These are phyloP conservation scores for Diadumene lineata DNA, from an alignment of 92 coral and sea anemone species.

Conservation along the genomic window DNA sequence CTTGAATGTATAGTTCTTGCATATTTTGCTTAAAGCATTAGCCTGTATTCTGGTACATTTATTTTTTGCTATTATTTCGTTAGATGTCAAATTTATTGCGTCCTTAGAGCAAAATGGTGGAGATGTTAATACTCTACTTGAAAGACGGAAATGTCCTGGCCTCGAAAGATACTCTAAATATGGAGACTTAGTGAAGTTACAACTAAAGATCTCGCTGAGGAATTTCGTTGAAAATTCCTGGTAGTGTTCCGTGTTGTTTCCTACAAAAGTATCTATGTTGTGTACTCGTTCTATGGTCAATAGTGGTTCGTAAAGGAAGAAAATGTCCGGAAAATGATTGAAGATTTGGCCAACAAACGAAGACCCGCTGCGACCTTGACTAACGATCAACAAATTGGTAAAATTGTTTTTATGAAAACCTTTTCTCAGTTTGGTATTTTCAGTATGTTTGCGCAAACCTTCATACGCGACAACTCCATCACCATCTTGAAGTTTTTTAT, in stretches of 20 bases:
- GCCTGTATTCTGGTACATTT: constrained; percentile 8
- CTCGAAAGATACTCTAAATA: constrained; percentile 31
- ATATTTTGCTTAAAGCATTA: not conserved
- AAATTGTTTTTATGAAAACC: not conserved
- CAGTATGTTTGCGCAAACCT: not conserved
- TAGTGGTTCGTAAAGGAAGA: constrained; percentile 54
- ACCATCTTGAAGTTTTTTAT: not conserved
- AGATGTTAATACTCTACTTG: constrained; percentile 28
- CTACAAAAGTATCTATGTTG: constrained; percentile 21
- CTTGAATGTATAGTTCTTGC: constrained; percentile 31
- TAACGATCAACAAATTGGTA: constrained; percentile 41
- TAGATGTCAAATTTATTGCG: not conserved
- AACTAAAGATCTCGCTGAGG: constrained; percentile 29
- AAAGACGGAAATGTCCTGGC: constrained; percentile 37
- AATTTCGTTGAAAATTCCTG: constrained; percentile 13
- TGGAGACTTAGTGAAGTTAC: constrained; percentile 37
- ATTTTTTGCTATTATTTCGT: constrained; percentile 5
- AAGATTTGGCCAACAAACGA: constrained; percentile 60
- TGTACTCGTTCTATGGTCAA: constrained; percentile 9
- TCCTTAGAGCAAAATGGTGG: constrained; percentile 25
- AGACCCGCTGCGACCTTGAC: constrained; percentile 64
- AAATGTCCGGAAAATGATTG: constrained; percentile 33
- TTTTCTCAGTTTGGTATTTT: not conserved
- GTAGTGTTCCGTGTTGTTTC: constrained; percentile 10
- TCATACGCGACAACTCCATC: not conserved